These are phyloP conservation scores for Antitype chi DNA, from an alignment of 2,888 invertebrate species.

Conservation along the genomic window DNA sequence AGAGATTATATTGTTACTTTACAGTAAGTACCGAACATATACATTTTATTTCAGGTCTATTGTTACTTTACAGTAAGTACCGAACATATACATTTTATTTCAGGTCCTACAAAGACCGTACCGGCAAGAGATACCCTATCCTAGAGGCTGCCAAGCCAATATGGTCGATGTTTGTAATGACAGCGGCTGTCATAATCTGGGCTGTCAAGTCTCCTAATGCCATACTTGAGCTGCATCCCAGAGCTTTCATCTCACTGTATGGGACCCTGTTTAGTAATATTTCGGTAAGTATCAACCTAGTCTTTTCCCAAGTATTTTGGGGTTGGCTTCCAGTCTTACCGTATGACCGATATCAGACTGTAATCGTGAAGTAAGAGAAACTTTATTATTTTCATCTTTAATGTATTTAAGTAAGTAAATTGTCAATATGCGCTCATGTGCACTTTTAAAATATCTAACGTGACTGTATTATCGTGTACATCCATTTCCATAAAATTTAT, in stretches of 20 bases:
- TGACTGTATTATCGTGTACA: not conserved
- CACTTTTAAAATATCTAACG: not conserved
- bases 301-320: not conserved
- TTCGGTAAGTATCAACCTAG: constrained; percentile 92
- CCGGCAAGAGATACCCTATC: constrained; percentile 94
- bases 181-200: constrained; percentile 93
- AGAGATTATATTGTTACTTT: too few relatives aligned
- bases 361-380: not conserved
- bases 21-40: too few relatives aligned
- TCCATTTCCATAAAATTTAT: not conserved
- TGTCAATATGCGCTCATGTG: not conserved
- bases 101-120: constrained; percentile 94
- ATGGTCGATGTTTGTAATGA: constrained; percentile 90
- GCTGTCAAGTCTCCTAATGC: constrained; percentile 93
- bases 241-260: constrained; percentile 96
- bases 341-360: not conserved
- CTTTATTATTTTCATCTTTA: not conserved
- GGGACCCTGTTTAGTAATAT: constrained; percentile 99
- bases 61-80: too few relatives aligned
- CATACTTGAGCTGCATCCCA: constrained; percentile 95
- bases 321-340: too few relatives aligned
- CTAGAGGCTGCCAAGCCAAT: constrained; percentile 92
- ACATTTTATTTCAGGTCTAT: constrained; percentile 89
- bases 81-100: not conserved
- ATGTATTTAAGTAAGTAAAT: not conserved